Percentiles rank a stretch among this genome's conserved stretches.
phyloP scores from a whole-genome alignment of 2,888 invertebrate species.

The Lydus trimaculatus region DNA sequence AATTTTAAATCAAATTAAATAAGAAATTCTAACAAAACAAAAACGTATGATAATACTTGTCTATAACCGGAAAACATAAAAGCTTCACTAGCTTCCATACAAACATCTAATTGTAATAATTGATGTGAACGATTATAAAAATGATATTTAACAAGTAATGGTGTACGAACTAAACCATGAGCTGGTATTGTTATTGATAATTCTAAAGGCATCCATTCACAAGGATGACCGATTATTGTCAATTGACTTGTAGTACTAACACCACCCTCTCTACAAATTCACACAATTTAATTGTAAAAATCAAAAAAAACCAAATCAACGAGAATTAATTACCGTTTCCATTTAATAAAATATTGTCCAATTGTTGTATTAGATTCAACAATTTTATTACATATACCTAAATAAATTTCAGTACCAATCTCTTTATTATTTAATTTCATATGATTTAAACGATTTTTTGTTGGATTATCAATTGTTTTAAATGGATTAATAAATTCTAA shows the following conservation, averaged over 20 bases:
- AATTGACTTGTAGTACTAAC: conserved; percentile 47
- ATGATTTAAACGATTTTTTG: conserved; percentile 57
- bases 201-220: conserved; percentile 69
- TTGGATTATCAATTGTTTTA: conserved; percentile 45
- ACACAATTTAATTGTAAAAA: no score
- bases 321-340: conserved; percentile 53
- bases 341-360: conserved; percentile 65
- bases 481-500: conserved; percentile 63
- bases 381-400: conserved; percentile 56
- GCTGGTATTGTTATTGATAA: conserved; percentile 73
- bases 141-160: conserved; percentile 74
- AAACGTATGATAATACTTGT: conserved; percentile 66
- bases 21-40: background rate
- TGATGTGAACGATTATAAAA: conserved; percentile 76
- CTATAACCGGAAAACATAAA: conserved; percentile 97
- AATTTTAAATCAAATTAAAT: conserved; percentile 27
- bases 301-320: no score
- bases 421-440: conserved; percentile 61
- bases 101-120: conserved; percentile 75
- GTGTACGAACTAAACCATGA: conserved; percentile 75
- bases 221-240: conserved; percentile 59
- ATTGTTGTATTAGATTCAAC: conserved; percentile 62
- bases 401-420: conserved; percentile 63
- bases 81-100: conserved; percentile 84
- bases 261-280: conserved; percentile 49